Evolutionary conservation across 2,113 vertebrate genomes (phyloP), one percentile per base, ranked within the genome.

Genomic region (Rhinogobius similis): DNA sequence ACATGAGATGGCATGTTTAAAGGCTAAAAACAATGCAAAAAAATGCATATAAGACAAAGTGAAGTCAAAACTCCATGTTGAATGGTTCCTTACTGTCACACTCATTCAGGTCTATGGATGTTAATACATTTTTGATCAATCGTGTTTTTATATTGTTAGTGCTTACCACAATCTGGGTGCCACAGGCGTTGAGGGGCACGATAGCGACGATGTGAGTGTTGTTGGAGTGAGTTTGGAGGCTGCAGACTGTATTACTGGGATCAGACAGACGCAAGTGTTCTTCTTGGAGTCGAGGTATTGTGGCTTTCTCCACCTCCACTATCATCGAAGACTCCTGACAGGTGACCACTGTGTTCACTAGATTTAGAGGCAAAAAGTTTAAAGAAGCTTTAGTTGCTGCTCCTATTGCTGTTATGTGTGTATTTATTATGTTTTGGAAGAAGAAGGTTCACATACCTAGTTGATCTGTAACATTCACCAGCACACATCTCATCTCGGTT

Each of bases 401-500:
- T 48, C 44, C 5, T 46, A 9, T n/a, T n/a, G n/a, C n/a, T n/a
- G n/a, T n/a, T n/a, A n/a, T n/a, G n/a, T n/a, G n/a, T n/a, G n/a
- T n/a, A 9, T 46, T 2, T 6, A 4, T 10, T 46, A 48, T 20
- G 10, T 41, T 41, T 41, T 41, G 5, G 46, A 48, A 48, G 20
- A 48, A n/a, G 7, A 20, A 2, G 1, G 29, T 5, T 24, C 16
- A 79, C 82, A 79, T 44, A 89, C 87, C 63, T 32, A n/a, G 5
- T 5, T 16, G 1, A 0, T 1, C 32, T 46, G 9, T 38, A 29
- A 90, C 72, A 0, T 75, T 36, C 16, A 90, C 62, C 9, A 88
- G 1, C 20, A 92, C 77, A 62, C 92, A 93, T 62, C 90, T 89
- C 85, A 93, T 86, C 64, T 92, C 90, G 0, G 90, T 90, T 68